Base-by-base conservation (phyloP, 2,797 vertebrate species). In the Borostomias antarcticus region DNA sequence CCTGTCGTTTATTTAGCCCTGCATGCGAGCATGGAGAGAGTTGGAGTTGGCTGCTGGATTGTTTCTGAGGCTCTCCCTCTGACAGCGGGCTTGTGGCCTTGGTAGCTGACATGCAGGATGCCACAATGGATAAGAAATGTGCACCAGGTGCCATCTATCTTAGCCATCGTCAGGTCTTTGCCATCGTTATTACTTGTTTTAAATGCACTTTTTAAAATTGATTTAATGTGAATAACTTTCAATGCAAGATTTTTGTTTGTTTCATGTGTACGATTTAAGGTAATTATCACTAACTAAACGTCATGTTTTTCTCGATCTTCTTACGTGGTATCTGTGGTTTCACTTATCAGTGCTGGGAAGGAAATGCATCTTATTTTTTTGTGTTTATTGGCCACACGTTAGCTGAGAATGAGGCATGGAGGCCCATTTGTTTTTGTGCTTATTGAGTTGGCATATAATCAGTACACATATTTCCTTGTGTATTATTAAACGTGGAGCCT, bases 21-120 rank as follows among this genome's bases (percentile, higher is more conserved):
- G 53, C 5, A 47, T n/a, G 37, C 13, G 19, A 43, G 15, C 2
- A 21, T 37, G 25, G 11, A 40, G 26, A 28, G 2, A 7, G 25
- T 43, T 40, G 50, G 10, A 3, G 25, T 23, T 28, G 50, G n/a
- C 28, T 4, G 50, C 50, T 1, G 28, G 58, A 40, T 50, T 50
- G 48, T 50, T 50, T 21, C 3, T 50, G 48, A 43, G 21, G 28
- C 33, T 21, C 25, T 53, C 37, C 17, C 13, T 5, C 47, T 19
- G 8, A 50, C 51, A 53, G 53, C 21, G 11, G 58, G 23, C 7
- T 59, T 43, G 8, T 43, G 57, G 54, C 30, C 54, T n/a, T 57
- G 54, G 17, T 35, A 19, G 48, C 48, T 23, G 1, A 21, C 21
- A 21, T 50, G 48, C 48, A 50, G 10, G 21, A 50, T 50, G 48